Base-by-base conservation (phyloP, 2,797 vertebrate species). In the Anabas testudineus region DNA sequence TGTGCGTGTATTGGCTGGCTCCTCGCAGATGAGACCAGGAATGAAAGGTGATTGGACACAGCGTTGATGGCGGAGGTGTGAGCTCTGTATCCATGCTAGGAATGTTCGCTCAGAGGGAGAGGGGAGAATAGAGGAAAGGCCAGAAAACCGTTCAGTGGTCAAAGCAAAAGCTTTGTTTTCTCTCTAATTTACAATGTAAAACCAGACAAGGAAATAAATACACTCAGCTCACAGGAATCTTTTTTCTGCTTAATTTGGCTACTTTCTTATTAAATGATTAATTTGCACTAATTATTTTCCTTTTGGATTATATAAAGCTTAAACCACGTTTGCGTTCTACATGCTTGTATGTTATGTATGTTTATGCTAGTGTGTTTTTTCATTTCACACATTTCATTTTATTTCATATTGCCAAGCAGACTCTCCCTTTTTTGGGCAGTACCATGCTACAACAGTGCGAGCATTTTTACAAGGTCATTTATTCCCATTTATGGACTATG, bases 71-170 rank as follows among this genome's bases (percentile, higher is more conserved):
- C 77, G 67, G 86, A 88, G 90, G 89, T 91, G 88, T 85, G 79
- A 90, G 89, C 79, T 82, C 92, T 93, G 93, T 94, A 90, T 94
- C 93, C 88, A 94, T 90, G 93, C 82, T 78, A 88, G 87, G 77
- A 91, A 83, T 83, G 78, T 90, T 90, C 80, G 85, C 78, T 78
- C 67, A 60, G 86, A 80, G 80, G 73, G 72, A 69, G 80, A 78
- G 66, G 78, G 65, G 61, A 59, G 64, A 86, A 74, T 64, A 42
- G 67, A 81, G 74, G 66, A 63, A 78, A 43, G 34, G 57, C 39
- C 19, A 81, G 61, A 77, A 78, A 80, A 72, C 41, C 41, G 22
- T 51, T 48, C 32, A 69, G 30, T 58, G 10, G 18, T 28, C 37
- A 75, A 69, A 80, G 8, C 5, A 22, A 52, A 74, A 43, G 59